Percentiles rank a stretch among this genome's conserved stretches.
These are phyloP conservation scores for Chiridota heheva DNA, from an alignment of 35 echinoderm and acorn worm species.

Conservation along the genomic window DNA sequence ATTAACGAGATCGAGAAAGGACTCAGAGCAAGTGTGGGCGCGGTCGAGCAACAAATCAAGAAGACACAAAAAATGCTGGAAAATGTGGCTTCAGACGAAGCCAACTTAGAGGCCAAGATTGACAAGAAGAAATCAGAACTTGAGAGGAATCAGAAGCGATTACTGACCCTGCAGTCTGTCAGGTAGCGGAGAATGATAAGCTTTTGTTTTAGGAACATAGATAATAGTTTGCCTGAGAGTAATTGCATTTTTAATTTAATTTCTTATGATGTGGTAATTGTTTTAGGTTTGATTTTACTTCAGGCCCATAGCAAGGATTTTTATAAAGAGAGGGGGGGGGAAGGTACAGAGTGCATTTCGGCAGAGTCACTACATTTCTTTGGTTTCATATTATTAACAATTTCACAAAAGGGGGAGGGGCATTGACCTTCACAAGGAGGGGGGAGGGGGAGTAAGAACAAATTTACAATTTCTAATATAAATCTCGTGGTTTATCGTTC, in stretches of 20 bases:
- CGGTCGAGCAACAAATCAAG: constrained; percentile 85
- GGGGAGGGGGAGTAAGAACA: too few relatives aligned
- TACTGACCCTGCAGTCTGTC: constrained; percentile 81
- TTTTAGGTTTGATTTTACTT: too few relatives aligned
- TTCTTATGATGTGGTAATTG: not conserved
- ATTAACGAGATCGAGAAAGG: constrained; percentile 98
- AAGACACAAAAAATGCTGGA: constrained; percentile 94
- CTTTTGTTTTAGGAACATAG: not conserved
- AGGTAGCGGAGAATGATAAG: constrained; percentile 38
- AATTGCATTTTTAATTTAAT: not conserved
- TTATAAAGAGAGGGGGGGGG: too few relatives aligned
- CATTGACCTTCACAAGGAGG: too few relatives aligned
- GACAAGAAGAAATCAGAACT: constrained; percentile 90
- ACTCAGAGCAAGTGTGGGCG: constrained; percentile 68
- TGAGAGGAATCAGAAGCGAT: constrained; percentile 84
- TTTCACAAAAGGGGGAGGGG: too few relatives aligned
- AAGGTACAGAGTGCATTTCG: too few relatives aligned
- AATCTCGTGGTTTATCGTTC: too few relatives aligned
- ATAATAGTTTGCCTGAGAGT: not conserved
- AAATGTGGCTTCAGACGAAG: constrained; percentile 95
- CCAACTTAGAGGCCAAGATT: constrained; percentile 95
- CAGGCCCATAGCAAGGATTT: too few relatives aligned
- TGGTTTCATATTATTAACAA: too few relatives aligned
- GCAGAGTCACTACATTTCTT: too few relatives aligned
- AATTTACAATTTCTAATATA: too few relatives aligned